Conservation (phyloP, 2,113 vertebrate species). For the Cyphomyrus discorhynchus region DNA sequence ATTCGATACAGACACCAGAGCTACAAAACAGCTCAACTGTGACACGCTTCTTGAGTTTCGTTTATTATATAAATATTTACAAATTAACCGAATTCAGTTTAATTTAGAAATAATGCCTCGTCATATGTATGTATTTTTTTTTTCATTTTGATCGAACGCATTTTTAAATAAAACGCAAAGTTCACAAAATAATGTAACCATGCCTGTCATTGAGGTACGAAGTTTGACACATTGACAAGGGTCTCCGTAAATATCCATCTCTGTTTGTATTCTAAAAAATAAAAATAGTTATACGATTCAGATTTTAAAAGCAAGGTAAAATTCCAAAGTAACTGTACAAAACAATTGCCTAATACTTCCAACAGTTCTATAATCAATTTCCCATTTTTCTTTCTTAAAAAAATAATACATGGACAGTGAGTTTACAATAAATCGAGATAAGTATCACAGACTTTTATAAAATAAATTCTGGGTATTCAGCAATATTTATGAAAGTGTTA, state of each 20-base stretch:
- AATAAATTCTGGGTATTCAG: not conserved
- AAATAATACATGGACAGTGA: not conserved
- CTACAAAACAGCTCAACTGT: conserved; percentile 33
- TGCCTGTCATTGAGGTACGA: not conserved
- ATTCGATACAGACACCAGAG: conserved; percentile 47
- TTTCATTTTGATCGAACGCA: not conserved
- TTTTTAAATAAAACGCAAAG: not conserved
- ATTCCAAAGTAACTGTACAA: not conserved
- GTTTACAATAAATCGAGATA: not conserved
- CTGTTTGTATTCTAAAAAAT: not conserved
- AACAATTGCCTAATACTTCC: not conserved
- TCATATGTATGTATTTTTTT: not conserved
- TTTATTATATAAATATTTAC: conserved; percentile 16
- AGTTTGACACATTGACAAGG: not conserved
- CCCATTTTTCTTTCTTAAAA: conserved; percentile 1
- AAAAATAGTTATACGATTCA: not conserved
- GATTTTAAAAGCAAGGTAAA: not conserved
- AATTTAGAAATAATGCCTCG: not conserved
- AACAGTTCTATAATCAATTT: not conserved
- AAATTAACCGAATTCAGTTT: not conserved
- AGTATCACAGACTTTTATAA: not conserved
- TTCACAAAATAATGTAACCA: conserved; percentile 1
- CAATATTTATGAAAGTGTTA: not conserved
- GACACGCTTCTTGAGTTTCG: conserved; percentile 30
- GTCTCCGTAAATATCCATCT: not conserved